Base-by-base conservation (phyloP, 2,888 invertebrate species). In the Apamea monoglypha region DNA sequence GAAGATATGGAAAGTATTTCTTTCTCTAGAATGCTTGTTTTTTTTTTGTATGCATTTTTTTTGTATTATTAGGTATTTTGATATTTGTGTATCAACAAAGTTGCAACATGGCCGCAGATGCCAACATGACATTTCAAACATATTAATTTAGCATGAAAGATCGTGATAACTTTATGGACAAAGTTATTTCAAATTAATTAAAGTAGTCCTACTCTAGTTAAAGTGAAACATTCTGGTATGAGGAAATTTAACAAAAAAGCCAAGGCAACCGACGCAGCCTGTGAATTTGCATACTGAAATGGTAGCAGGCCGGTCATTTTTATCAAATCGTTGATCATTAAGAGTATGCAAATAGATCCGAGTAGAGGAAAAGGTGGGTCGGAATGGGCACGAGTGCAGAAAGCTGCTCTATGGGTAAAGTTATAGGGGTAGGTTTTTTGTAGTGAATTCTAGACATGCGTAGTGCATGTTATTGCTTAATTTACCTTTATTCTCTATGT, bases 241-340 rank as follows among this genome's bases (percentile, higher is more conserved):
- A 80, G 73, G 80, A 80, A 72, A 81, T 68, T 74, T 29, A 59
- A 72, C 64, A 87, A 83, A 69, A 18, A 29, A 10, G 8, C 32
- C 53, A 68, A 74, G 56, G 32, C 25, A 59, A 14, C 59, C 74
- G 32, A 64, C 67, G 16, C 69, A 69, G 70, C 47, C 32, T 32
- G 36, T 70, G 25, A 53, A 81, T 88, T 86, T 84, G 76, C 88
- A 87, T 87, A 84, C 36, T 66, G 67, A 85, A 82, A 81, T 88
- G 75, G 81, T 71, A 78, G 53, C n/a, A 47, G 25, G 40, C 73
- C 50, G 40, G 69, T 44, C 44, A 79, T 70, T 78, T 82, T 84
- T 77, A 73, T 70, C 40, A 83, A 79, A 78, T 82, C 66, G 67
- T 69, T 73, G 77, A 79, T 86, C 74, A 75, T 80, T 80, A 80